Base-by-base conservation (phyloP, 2,113 vertebrate species). In the Conger conger region DNA sequence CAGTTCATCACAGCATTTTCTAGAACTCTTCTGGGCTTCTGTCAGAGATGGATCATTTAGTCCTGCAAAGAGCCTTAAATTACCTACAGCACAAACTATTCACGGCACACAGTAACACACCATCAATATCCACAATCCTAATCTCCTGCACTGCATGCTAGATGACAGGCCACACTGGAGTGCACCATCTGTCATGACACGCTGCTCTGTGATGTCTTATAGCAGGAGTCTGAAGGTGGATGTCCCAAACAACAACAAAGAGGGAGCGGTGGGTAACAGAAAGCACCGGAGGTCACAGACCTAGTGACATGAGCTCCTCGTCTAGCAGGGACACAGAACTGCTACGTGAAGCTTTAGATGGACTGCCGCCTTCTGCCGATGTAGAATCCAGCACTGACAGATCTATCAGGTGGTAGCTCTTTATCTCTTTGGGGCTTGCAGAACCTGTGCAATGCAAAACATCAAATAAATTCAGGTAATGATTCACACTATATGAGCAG, bases 361-460 rank as follows among this genome's bases (percentile, higher is more conserved):
- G 8, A 4, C 1, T 0, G 57, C 37, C 85, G 23, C 54, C 15
- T 0, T 0, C n/a, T 0, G 36, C 76, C 81, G 84, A 86, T 0
- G 89, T 89, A 9, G 87, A 88, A 87, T 95, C 95, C 87, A 94
- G 85, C 0, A 94, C 94, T 0, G 95, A 95, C 83, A 98, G 92
- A 90, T 97, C 96, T 0, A 98, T 96, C 81, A 98, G 92, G 0
- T 95, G 92, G 80, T 96, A 96, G 87, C 91, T 96, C 89, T 92
- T 96, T 13, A 87, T 85, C 76, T 90, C 90, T 30, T 87, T 84
- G 0, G 90, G 86, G 82, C 93, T 91, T 38, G 8, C 78, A 9
- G 90, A 79, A 0, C 33, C 96, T 96, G 89, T 18, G 45, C n/a
- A 42, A 83, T 89, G 0, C 60, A 60, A 37, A 35, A 50, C 54